A percentile compares a stretch with the other conserved stretches of the same genome.
These are phyloP conservation scores for Sacculina carcini DNA, from an alignment of 2,888 invertebrate genomes.

Conservation along the genomic window DNA sequence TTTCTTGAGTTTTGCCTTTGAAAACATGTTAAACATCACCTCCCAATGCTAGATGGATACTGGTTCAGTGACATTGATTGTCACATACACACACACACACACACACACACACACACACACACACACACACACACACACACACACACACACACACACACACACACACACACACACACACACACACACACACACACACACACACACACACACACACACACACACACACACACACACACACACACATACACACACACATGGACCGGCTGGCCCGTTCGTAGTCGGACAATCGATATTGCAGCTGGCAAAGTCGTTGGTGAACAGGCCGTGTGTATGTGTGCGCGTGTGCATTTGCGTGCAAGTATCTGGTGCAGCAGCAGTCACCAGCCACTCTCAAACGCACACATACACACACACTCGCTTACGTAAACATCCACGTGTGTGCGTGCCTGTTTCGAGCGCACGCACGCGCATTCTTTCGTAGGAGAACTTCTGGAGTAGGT, in stretches of 20 bases:
- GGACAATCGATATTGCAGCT: neutral
- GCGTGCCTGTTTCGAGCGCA: too few relatives aligned
- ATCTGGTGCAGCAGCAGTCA: too few relatives aligned
- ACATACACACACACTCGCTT: too few relatives aligned
- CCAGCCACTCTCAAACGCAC: too few relatives aligned
- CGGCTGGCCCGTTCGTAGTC: neutral
- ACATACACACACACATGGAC: neutral
- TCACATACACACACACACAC: neutral
- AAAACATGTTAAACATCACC: too few relatives aligned
- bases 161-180: neutral
- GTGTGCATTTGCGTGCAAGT: neutral
- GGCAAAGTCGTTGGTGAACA: neutral
- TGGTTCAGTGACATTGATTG: neutral
- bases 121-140: conserved; percentile 4
- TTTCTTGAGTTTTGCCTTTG: too few relatives aligned
- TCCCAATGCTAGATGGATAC: neutral
- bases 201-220: neutral
- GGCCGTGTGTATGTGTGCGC: conserved; percentile 2
- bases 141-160: conserved; percentile 1
- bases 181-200: neutral
- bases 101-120: neutral
- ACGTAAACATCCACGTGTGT: too few relatives aligned
- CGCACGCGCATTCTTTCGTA: too few relatives aligned
- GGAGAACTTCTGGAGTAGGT: too few relatives aligned
- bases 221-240: neutral